Evolutionary conservation across 2,113 vertebrate genomes (phyloP), one percentile per base, ranked within the genome.

Genomic region (Cacatua alba): DNA sequence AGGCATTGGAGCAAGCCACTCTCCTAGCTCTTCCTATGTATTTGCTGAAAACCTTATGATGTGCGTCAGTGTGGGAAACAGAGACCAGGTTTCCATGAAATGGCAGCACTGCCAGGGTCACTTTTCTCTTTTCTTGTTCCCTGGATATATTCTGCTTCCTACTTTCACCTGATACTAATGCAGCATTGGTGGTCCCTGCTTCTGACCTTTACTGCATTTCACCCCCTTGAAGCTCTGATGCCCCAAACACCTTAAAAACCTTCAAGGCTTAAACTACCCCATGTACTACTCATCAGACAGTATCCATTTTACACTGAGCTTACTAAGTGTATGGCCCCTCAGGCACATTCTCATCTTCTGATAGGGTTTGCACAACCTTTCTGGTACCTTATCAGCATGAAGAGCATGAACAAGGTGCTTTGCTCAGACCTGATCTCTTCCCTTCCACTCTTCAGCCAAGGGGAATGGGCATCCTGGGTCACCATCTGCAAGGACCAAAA

Each of bases 331-430:
- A 53, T 0, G 0, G 69, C 94, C 93, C 94, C 83, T 87, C 65
- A 55, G 94, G 96, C 94, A 69, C 81, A 91, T 95, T 96, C 89
- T 92, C 65, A 20, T 95, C 86, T 75, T 84, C 86, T 89, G 93
- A 91, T 48, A 94, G 77, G 52, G 17, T 65, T 97, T 97, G 65
- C 88, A 67, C 77, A 95, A 94, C 43, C 2, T 86, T 74, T 60
- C 80, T 82, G 82, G 39, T 63, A 55, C 55, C 48, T 96, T 96
- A 96, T 94, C 81, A 76, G 43, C 74, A 59, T 1, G 6, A 48
- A 63, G 55, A 92, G 46, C 80, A 89, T 86, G 86, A 95, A 76
- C 74, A 91, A 69, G 39, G 39, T 64, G 48, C 57, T 94, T 63
- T 92, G 91, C 86, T 95, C 77, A 94, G 65, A 86, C 81, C 77